Evolutionary conservation across 2,113 vertebrate species (phyloP), one percentile per base, ranked within the genome.

Genomic region (Caranx ignobilis): DNA sequence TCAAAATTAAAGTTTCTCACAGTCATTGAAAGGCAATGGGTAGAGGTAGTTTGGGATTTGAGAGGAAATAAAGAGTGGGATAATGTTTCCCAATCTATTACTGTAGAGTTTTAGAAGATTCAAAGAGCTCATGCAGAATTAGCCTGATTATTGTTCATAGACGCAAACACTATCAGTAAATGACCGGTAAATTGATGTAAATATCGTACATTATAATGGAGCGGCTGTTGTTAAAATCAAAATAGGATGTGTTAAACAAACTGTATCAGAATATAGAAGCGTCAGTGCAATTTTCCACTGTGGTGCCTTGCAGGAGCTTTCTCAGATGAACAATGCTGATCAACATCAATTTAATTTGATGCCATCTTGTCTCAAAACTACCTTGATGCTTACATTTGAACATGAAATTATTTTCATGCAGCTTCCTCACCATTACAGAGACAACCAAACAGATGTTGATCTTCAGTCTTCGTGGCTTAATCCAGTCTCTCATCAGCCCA

Each of bases 351-450:
- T 88, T 71, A 34, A 63, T 84, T 70, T 70, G 70, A 75, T 75
- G 47, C 45, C 73, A 69, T 77, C 55, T 68, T n/a, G 26, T 60
- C 64, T 75, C 50, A 56, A 69, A 70, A 65, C 35, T 64, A 64
- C 59, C 54, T 43, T 43, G 26, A 69, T 73, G 76, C 79, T 82
- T 74, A 78, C 39, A 62, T 84, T 71, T 84, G 26, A 81, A 54
- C 71, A 55, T 84, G 54, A 47, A 71, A 78, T 71, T 48, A 60
- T 55, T 65, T 47, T 55, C 75, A 26, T 73, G 8, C 26, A 34
- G 75, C 60, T 57, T 39, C 34, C 57, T 77, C 41, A n/a, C 32
- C 16, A 11, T 57, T 5, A 57, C 8, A 54, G 6, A 52, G 4
- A 26, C 15, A n/a, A 37, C 12, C 41, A 32, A 57, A 37, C 41